Conservation (phyloP, 2,113 vertebrate species). For the Cavia aperea region DNA sequence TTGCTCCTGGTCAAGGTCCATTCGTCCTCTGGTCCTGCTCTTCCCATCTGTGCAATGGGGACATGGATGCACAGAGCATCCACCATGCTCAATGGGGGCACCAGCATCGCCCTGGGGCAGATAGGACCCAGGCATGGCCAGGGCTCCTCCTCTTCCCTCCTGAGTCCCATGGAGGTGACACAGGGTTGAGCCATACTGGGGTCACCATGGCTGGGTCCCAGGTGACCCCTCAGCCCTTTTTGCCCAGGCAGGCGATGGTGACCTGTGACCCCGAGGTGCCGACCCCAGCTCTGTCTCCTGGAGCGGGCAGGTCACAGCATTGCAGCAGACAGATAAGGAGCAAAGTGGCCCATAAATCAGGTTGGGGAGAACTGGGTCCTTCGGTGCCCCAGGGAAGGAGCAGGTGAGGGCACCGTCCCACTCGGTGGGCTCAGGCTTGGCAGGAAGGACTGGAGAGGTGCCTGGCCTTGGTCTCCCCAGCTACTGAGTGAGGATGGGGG, state of each 20-base stretch:
- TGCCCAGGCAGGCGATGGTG: slow-evolving; percentile 66
- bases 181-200: not conserved
- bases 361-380: slow-evolving; percentile 66
- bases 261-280: slow-evolving; percentile 78
- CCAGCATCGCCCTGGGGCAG: fast-evolving
- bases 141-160: not conserved
- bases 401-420: not conserved
- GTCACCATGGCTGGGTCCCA: not conserved
- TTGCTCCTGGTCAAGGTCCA: not conserved
- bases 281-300: slow-evolving; percentile 75
- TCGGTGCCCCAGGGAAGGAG: not conserved
- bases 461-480: not conserved
- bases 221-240: slow-evolving; percentile 65
- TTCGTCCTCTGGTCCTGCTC: not conserved
- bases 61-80: not conserved
- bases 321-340: slow-evolving; percentile 79
- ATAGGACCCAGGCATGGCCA: fast-evolving
- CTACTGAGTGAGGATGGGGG: not conserved
- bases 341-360: slow-evolving; percentile 80
- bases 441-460: not conserved
- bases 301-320: slow-evolving; percentile 75
- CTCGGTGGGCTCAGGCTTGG: not conserved
- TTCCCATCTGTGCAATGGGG: not conserved
- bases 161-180: fast-evolving
- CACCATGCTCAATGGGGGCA: fast-evolving